phyloP scores from a whole-genome alignment of 2,797 vertebrate species.

The Enteromius argenteus region DNA sequence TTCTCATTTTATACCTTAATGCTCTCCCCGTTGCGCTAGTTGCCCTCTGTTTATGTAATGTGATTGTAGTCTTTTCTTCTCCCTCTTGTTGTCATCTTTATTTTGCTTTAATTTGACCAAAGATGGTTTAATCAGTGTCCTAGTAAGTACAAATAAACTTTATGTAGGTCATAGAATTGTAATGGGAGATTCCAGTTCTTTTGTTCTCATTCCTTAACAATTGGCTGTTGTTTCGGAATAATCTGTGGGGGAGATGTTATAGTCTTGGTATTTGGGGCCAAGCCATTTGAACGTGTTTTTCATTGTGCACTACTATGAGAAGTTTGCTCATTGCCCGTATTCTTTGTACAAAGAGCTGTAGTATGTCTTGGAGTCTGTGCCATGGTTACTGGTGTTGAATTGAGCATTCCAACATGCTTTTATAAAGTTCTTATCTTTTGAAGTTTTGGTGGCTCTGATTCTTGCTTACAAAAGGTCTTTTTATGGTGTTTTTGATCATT shows the following conservation, averaged over 20 bases:
- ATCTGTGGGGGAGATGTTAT: conserved; percentile 73
- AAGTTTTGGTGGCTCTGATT: conserved; percentile 8
- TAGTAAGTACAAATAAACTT: background rate
- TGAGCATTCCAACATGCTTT: conserved; percentile 13
- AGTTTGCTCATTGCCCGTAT: background rate
- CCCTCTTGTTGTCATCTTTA: background rate
- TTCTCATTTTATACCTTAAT: background rate
- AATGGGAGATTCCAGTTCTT: conserved; percentile 32
- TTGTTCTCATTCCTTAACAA: conserved; percentile 65
- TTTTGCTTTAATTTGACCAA: conserved; percentile 10
- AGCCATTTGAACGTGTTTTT: conserved; percentile 47
- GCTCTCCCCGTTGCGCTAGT: background rate
- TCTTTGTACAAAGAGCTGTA: conserved; percentile 17
- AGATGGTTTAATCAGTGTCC: conserved; percentile 17
- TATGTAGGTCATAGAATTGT: conserved; percentile 33
- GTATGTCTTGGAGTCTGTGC: conserved; percentile 24
- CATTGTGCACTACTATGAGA: conserved; percentile 33
- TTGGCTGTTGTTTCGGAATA: conserved; percentile 63
- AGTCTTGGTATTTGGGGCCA: conserved; percentile 63
- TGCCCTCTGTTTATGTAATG: background rate
- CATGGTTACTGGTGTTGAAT: conserved; percentile 48
- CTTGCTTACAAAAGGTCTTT: background rate
- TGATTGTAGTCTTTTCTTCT: background rate
- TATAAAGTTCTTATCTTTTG: conserved; percentile 13
- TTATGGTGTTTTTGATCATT: conserved; percentile 5